A percentile compares a stretch with the other conserved stretches of the same genome.
phyloP scores from a whole-genome alignment of 2,113 vertebrate species.

The Tragulus kanchil region DNA sequence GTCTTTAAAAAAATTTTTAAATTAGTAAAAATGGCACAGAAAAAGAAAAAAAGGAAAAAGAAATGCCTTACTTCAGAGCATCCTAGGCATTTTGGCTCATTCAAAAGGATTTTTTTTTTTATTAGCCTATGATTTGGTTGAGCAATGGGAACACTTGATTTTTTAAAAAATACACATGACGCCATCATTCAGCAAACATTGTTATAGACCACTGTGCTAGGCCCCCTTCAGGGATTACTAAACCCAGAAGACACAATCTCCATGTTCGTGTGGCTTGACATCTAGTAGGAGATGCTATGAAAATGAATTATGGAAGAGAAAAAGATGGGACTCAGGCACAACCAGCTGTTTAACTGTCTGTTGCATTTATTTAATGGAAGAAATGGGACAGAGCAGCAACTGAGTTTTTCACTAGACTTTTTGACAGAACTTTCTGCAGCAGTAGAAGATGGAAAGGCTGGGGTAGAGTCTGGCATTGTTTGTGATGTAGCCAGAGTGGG shows the following conservation, averaged over 20 bases:
- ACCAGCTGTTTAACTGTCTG: not conserved
- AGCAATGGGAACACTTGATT: not conserved
- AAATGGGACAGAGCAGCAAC: not conserved
- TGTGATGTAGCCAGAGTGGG: not conserved
- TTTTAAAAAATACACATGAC: not conserved
- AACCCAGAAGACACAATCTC: not conserved
- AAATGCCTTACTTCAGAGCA: not conserved
- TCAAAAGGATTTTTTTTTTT: constrained; percentile 30
- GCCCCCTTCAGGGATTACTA: not conserved
- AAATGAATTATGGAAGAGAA: not conserved
- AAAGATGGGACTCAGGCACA: not conserved
- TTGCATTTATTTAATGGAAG: not conserved
- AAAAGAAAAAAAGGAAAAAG: not conserved
- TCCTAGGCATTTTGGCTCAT: not conserved
- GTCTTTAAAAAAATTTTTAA: not conserved
- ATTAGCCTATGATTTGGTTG: not conserved
- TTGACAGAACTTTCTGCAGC: not conserved
- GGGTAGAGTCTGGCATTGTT: not conserved
- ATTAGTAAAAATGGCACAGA: not conserved
- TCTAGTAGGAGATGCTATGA: not conserved
- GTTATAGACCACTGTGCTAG: not conserved
- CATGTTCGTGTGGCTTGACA: not conserved
- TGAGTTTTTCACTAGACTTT: not conserved
- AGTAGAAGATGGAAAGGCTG: not conserved
- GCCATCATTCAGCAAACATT: not conserved